A percentile compares a stretch with the other conserved stretches of the same genome.
Evolutionary conservation across 37 sponge, comb jelly and placozoan genomes (phyloP).

Genomic region (Chondrosia reniformis): DNA sequence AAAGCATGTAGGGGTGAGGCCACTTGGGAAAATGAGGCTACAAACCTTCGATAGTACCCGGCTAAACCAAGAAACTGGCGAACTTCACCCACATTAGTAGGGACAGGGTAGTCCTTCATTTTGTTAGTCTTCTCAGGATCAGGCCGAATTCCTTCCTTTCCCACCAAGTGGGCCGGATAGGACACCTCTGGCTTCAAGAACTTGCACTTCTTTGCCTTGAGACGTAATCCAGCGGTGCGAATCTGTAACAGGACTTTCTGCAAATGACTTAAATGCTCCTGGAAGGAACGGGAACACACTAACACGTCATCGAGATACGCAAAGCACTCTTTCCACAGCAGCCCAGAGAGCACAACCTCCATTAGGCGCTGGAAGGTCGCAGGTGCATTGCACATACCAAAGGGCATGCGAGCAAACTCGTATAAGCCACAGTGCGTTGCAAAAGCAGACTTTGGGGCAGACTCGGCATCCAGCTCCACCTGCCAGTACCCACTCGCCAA

Average conservation of each 20-base stretch:
- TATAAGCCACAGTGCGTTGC: slow-evolving; percentile 36
- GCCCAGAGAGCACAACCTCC: neutral
- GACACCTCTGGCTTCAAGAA: slow-evolving; percentile 4
- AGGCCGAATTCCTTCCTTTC: slow-evolving; percentile 11
- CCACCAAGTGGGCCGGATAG: slow-evolving; percentile 7
- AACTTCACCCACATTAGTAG: slow-evolving; percentile 6
- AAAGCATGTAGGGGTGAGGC: slow-evolving; percentile 1
- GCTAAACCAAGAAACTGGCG: slow-evolving; percentile 26
- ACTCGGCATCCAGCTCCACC: slow-evolving; percentile 8
- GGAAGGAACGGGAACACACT: slow-evolving; percentile 1
- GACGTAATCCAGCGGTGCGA: slow-evolving; percentile 7
- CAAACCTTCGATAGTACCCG: slow-evolving; percentile 18
- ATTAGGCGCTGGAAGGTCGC: slow-evolving; percentile 60
- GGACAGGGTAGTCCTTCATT: slow-evolving; percentile 20
- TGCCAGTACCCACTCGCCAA: slow-evolving; percentile 68
- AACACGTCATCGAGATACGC: slow-evolving; percentile 26
- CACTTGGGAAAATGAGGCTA: neutral
- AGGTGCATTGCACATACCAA: slow-evolving; percentile 49
- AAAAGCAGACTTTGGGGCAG: slow-evolving; percentile 49
- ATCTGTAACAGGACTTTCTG: neutral
- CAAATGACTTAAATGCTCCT: slow-evolving; percentile 22
- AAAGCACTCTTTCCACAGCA: neutral
- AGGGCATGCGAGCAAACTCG: slow-evolving; percentile 61
- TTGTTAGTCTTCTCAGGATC: neutral
- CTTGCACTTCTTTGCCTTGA: slow-evolving; percentile 23